These are phyloP conservation scores for Pseudopipra pipra DNA, from an alignment of 2,113 vertebrate genomes.

Conservation along the genomic window DNA sequence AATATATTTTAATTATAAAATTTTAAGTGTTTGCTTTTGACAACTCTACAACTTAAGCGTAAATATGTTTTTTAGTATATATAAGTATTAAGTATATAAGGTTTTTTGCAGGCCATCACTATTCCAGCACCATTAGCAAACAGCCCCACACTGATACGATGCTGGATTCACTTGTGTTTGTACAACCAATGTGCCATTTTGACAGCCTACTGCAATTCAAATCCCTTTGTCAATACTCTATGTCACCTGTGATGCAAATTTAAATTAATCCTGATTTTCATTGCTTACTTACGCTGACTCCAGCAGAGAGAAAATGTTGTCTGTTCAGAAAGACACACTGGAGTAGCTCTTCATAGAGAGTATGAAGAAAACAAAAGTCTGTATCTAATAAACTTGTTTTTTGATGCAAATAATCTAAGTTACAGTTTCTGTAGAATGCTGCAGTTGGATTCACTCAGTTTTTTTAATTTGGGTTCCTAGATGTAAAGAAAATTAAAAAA, in stretches of 20 bases:
- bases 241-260: slow-evolving; percentile 18
- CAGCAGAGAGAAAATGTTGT: not conserved
- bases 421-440: not conserved
- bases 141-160: not conserved
- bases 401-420: fast-evolving
- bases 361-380: not conserved
- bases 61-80: not conserved
- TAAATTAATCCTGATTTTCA: slow-evolving; percentile 9
- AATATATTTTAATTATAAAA: not conserved
- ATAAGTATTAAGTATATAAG: not conserved
- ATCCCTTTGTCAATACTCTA: slow-evolving; percentile 21
- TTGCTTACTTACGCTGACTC: not conserved
- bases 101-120: not conserved
- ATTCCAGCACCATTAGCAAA: not conserved
- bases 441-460: not conserved
- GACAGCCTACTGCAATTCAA: not conserved
- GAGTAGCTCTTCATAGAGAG: not conserved
- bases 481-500: not conserved
- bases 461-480: not conserved
- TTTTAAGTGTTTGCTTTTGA: not conserved
- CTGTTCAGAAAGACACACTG: not conserved
- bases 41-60: not conserved
- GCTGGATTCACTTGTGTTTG: not conserved
- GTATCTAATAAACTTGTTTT: not conserved
- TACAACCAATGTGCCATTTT: not conserved